A percentile compares a stretch with the other conserved stretches of the same genome.
phyloP scores from a whole-genome alignment of 1,140 invertebrate genomes.

The Schlechtendalia chinensis region DNA sequence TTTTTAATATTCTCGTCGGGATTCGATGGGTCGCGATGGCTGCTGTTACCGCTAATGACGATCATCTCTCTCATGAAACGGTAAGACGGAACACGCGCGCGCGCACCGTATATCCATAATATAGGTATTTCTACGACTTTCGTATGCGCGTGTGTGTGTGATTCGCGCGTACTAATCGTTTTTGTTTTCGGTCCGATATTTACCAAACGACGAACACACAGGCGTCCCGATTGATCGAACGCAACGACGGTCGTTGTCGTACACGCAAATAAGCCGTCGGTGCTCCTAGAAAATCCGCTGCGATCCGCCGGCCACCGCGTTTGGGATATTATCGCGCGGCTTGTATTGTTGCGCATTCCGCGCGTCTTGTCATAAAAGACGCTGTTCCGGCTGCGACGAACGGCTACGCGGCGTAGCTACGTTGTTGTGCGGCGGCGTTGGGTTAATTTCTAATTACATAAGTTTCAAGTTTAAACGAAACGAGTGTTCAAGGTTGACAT shows the following conservation, averaged over 20 bases:
- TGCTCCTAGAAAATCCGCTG: too few species aligned
- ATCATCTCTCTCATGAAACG: not conserved
- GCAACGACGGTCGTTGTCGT: too few species aligned
- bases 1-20: not conserved
- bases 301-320: too few species aligned
- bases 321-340: too few species aligned
- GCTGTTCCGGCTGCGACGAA: too few species aligned
- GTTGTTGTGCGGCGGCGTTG: not conserved
- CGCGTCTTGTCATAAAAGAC: not conserved
- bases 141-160: too few species aligned
- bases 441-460: slow-evolving; percentile 5
- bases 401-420: not conserved
- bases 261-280: too few species aligned
- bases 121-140: too few species aligned
- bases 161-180: too few species aligned
- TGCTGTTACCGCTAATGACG: not conserved
- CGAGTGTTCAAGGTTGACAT: slow-evolving; percentile 40
- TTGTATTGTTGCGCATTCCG: not conserved
- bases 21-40: not conserved
- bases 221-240: not conserved
- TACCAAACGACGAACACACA: too few species aligned
- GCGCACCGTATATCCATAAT: not conserved
- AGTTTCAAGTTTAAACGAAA: slow-evolving; percentile 49
- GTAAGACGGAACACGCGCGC: not conserved
- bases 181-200: too few species aligned